phyloP scores from a whole-genome alignment of 64 coral and sea anemone genomes.

The Porites lutea region DNA sequence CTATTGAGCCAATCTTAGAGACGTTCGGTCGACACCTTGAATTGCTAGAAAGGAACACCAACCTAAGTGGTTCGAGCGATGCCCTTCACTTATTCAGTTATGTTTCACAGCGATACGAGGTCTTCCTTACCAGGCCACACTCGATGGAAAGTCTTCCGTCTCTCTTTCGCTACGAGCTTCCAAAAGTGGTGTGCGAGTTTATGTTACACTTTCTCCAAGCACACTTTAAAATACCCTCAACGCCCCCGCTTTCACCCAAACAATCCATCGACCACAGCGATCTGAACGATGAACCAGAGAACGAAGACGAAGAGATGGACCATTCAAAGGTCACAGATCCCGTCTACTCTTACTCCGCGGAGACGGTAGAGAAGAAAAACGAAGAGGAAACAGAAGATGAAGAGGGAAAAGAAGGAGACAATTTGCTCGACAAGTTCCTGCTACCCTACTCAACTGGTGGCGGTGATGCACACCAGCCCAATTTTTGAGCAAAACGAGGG shows the following conservation, averaged over 20 bases:
- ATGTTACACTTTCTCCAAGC: neutral
- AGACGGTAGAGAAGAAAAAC: too few relatives aligned
- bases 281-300: too few relatives aligned
- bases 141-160: neutral
- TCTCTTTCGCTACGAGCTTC: neutral
- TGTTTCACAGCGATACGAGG: neutral
- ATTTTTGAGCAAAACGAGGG: neutral
- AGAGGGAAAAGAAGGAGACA: neutral
- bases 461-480: neutral
- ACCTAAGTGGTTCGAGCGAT: neutral
- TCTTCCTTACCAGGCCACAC: neutral
- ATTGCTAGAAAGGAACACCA: neutral
- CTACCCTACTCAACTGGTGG: neutral
- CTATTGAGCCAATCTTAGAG: neutral
- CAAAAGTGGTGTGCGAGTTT: neutral
- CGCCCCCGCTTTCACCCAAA: too few relatives aligned
- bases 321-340: too few relatives aligned
- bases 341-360: too few relatives aligned
- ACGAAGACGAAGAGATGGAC: too few relatives aligned
- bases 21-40: neutral
- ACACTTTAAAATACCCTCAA: too few relatives aligned
- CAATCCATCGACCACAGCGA: too few relatives aligned
- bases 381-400: neutral
- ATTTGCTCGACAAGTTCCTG: neutral
- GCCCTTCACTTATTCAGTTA: neutral